Evolutionary conservation across 35 echinoderm and acorn worm species (phyloP).

Genomic region (Anneissia japonica): DNA sequence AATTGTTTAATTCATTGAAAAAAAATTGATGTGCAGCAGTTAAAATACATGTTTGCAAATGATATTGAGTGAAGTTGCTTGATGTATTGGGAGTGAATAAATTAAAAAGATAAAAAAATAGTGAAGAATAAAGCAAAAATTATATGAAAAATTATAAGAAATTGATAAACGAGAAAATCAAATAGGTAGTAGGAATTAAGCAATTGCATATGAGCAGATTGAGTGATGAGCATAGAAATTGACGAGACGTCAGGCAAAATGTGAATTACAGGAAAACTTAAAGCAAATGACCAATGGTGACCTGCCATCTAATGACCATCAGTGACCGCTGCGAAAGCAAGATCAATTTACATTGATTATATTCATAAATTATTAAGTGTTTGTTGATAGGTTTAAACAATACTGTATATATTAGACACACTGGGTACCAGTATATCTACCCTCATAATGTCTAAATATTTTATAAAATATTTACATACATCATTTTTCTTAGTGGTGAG

Average conservation of each 20-base stretch:
- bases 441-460: background rate
- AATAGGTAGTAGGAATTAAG: background rate
- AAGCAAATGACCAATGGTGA: background rate
- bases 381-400: background rate
- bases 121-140: too few species aligned
- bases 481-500: background rate
- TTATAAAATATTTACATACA: too few species aligned
- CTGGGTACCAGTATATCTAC: background rate
- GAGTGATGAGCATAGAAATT: background rate
- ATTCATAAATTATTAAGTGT: background rate
- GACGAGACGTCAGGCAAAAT: background rate
- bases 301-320: background rate
- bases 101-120: too few species aligned
- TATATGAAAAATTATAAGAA: too few species aligned
- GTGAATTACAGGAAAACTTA: background rate
- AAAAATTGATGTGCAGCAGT: too few species aligned
- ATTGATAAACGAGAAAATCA: background rate
- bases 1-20: too few species aligned
- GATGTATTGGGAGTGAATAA: too few species aligned
- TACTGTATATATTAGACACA: background rate
- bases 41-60: too few species aligned
- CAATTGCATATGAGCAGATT: background rate
- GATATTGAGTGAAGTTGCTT: too few species aligned
- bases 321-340: background rate
- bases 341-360: background rate